Conservation (phyloP, 2,888 invertebrate species). For the Tolmerus cingulatus region DNA sequence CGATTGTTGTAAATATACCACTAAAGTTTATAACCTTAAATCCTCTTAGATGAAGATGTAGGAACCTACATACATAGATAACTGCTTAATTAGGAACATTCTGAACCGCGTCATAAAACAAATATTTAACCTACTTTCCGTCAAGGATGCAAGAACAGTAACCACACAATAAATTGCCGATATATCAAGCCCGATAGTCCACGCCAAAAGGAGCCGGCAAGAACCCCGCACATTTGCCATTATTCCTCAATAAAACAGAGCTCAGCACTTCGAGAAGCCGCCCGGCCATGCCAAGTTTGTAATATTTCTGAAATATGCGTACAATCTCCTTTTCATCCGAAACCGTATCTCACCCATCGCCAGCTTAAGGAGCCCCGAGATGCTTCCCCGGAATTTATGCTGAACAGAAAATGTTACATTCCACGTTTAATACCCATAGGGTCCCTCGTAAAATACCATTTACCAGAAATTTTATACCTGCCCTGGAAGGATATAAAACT, state of each 20-base stretch:
- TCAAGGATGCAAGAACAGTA: neutral
- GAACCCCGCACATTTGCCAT: neutral
- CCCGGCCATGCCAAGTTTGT: neutral
- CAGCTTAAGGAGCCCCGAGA: neutral
- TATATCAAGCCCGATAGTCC: neutral
- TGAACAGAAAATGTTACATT: constrained; percentile 27
- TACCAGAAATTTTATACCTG: constrained; percentile 37
- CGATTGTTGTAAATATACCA: neutral
- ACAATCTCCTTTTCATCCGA: constrained; percentile 4
- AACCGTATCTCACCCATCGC: constrained; percentile 17
- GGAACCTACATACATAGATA: neutral
- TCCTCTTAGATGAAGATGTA: neutral
- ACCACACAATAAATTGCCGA: neutral
- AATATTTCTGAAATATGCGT: constrained; percentile 27
- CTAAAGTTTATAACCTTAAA: neutral
- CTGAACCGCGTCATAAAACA: neutral
- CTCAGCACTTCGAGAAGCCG: neutral
- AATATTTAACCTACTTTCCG: neutral
- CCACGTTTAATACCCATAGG: constrained; percentile 12
- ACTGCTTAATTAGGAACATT: neutral
- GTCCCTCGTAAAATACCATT: constrained; percentile 32
- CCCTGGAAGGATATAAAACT: constrained; percentile 23
- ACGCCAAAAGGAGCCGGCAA: neutral
- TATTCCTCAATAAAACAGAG: neutral
- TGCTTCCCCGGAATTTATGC: constrained; percentile 25